Evolutionary conservation across 2,113 vertebrate species (phyloP).

Genomic region (Muntiacus reevesi): DNA sequence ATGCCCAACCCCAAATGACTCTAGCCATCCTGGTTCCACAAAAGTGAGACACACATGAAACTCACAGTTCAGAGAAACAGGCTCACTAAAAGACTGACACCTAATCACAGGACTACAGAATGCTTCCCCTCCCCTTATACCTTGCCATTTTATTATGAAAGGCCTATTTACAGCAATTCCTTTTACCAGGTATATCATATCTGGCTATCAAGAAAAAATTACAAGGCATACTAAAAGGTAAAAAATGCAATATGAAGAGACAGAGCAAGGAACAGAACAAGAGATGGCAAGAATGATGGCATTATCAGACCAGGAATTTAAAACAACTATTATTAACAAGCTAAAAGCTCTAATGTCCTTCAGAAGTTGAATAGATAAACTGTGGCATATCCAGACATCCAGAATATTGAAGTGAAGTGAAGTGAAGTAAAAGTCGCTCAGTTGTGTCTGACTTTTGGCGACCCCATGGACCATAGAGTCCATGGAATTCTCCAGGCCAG

Average conservation of each 20-base stretch:
- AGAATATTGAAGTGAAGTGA: background rate
- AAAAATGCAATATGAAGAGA: background rate
- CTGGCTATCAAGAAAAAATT: background rate
- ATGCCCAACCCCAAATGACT: background rate
- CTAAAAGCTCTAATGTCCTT: background rate
- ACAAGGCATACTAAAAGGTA: background rate
- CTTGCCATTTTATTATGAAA: background rate
- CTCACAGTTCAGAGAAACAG: background rate
- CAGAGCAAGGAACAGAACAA: background rate
- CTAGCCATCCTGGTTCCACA: background rate
- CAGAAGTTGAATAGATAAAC: background rate
- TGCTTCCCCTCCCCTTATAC: background rate
- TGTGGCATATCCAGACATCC: background rate
- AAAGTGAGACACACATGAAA: background rate
- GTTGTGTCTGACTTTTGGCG: background rate
- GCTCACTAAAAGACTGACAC: background rate
- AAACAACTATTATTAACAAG: background rate
- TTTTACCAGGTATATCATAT: background rate
- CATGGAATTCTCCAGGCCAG: background rate
- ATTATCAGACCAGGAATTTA: background rate
- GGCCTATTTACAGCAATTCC: background rate
- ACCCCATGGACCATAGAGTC: background rate
- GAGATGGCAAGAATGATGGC: background rate
- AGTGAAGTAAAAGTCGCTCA: background rate
- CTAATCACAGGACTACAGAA: background rate